Base-by-base conservation (phyloP, 2,113 vertebrate genomes). In the Ivindomyrus marchei region DNA sequence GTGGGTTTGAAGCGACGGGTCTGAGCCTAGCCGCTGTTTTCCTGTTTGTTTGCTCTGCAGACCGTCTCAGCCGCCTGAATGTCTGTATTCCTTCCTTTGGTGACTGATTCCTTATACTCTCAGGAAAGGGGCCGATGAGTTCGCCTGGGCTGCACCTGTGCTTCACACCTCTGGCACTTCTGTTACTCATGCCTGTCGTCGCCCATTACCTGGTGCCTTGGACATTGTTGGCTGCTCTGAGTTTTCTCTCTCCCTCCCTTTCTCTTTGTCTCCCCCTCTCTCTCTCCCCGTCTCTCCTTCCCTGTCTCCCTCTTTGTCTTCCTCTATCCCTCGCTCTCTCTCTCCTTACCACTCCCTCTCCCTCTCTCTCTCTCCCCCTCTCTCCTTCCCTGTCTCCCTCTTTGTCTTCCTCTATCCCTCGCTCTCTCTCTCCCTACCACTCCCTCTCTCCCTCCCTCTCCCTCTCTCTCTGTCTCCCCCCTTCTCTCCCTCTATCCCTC, bases 151-250 rank as follows among this genome's bases (percentile, higher is more conserved):
- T 21, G 17, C 50, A 21, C 53, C 24, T 45, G 56, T 10, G 13
- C 45, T 66, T 39, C 66, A 11, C 9, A 27, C 47, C 42, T 49
- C 66, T 9, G 47, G 45, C 45, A 42, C 39, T 5, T 45, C 88
- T 27, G 10, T 45, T 42, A 39, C 70, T 89, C 74, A 56, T 74
- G 49, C 19, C 31, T 56, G 49, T 83, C 49, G 42, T 27, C 49
- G 21, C 4, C 36, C 74, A 49, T 89, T 89, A 84, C 47, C 74
- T 89, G 88, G n/a, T 83, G 70, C 47, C 31, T 11, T 31, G 70
- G 74, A 49, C 47, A 83, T 19, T 21, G 8, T 80, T 50, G 27
- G 50, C 36, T 24, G 1, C 87, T 58, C 17, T 66, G n/a, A 62
- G 24, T 66, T 66, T 27, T 66, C n/a, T 42, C 83, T 19, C 83